Evolutionary conservation across 2,113 vertebrate species (phyloP).

Genomic region (Lonchura striata): DNA sequence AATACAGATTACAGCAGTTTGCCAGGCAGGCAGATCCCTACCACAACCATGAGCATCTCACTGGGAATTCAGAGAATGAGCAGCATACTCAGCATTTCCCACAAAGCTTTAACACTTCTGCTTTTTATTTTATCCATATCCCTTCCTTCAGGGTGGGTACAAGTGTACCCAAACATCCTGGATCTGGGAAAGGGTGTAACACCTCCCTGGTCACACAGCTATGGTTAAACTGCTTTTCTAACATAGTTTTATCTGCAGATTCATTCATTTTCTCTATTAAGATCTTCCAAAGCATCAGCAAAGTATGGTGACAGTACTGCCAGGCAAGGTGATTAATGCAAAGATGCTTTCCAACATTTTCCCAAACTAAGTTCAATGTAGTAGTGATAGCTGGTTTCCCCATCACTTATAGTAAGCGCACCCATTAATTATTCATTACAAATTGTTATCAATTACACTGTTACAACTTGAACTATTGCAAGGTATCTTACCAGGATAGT

Average conservation of each 20-base stretch:
- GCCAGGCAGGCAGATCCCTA: background rate
- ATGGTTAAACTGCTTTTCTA: background rate
- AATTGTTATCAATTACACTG: background rate
- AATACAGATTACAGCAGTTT: background rate
- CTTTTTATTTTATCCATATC: background rate
- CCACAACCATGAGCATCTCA: accelerated
- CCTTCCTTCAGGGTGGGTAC: background rate
- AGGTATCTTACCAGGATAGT: background rate
- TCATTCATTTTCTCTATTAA: background rate
- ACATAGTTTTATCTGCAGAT: background rate
- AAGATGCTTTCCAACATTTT: background rate
- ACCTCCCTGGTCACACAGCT: background rate
- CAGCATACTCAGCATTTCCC: background rate
- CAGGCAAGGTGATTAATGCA: background rate
- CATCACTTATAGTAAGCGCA: background rate
- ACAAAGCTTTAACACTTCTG: background rate
- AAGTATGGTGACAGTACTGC: background rate
- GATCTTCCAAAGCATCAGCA: background rate
- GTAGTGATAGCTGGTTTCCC: background rate
- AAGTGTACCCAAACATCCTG: background rate
- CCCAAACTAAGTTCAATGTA: background rate
- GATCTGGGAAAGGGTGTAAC: background rate
- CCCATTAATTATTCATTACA: background rate
- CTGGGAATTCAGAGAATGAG: background rate
- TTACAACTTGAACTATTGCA: background rate